Evolutionary conservation across 2,113 vertebrate genomes (phyloP), one percentile per base, ranked within the genome.

Genomic region (Toxostoma redivivum): DNA sequence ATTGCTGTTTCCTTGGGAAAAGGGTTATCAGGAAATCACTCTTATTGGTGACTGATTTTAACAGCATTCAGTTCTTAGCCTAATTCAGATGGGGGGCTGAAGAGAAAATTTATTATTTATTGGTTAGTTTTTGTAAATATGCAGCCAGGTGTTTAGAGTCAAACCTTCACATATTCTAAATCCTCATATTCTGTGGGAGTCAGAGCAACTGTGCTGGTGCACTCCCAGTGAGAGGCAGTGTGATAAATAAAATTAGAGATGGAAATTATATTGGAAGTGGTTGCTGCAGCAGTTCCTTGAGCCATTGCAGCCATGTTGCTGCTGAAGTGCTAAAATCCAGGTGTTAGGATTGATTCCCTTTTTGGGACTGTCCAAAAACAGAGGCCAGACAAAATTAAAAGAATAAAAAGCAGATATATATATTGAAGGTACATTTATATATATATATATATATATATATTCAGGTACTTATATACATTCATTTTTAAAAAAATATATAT

Each of bases 201-300:
- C 35, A 30, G 21, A 24, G 33, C 50, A 25, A 0, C 20, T 2
- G n/a, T 24, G 47, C 48, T 67, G 76, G 19, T 16, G 21, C 25
- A 7, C 31, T 51, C n/a, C 44, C 33, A 10, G 35, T 3, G 81
- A 54, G 61, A 23, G 37, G 62, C 14, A 9, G 61, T 1, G 0
- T 2, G 25, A 18, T 0, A 6, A 35, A 7, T 7, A 33, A 33
- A 69, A 38, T 38, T 2, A 45, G 28, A 19, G 28, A 11, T 38
- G 38, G 28, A 10, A 44, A 86, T 53, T 2, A 4, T 5, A 1
- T 1, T 28, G 27, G 25, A 37, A 45, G 37, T 1, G 17, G 24
- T 10, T 21, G 17, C 9, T 24, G 45, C 66, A 74, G 15, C 3
- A 50, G 42, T 4, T 58, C 3, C 78, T 53, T 11, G 25, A 18